Percentiles rank a stretch among this genome's conserved stretches.
These are phyloP conservation scores for Micropoecilia bifurca DNA, from an alignment of 2,797 vertebrate genomes.

Conservation along the genomic window DNA sequence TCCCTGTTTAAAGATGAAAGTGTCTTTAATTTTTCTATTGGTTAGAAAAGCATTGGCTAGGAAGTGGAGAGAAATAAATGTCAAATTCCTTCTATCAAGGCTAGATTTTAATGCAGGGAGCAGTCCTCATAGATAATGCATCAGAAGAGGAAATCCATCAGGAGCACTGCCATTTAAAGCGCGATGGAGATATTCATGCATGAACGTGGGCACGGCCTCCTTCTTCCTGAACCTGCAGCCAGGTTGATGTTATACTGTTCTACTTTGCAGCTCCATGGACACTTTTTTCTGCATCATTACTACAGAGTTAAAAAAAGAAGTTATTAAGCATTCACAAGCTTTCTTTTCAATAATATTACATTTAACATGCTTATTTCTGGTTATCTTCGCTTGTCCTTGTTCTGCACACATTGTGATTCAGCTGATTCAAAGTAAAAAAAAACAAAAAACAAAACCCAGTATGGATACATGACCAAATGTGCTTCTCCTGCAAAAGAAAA, in stretches of 20 bases:
- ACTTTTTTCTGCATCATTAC: conserved; percentile 16
- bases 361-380: conserved; percentile 48
- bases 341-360: conserved; percentile 44
- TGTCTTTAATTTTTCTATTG: conserved; percentile 54
- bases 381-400: conserved; percentile 14
- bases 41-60: conserved; percentile 46
- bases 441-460: conserved; percentile 42
- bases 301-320: conserved; percentile 56
- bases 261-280: conserved; percentile 30
- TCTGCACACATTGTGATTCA: conserved; percentile 31
- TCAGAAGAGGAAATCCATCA: conserved; percentile 75
- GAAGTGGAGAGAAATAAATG: conserved; percentile 48
- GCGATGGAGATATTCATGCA: conserved; percentile 67
- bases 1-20: conserved; percentile 33
- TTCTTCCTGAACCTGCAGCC: conserved; percentile 35
- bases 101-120: conserved; percentile 59
- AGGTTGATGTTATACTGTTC: conserved; percentile 46
- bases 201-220: conserved; percentile 44
- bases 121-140: conserved; percentile 81
- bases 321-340: conserved; percentile 68
- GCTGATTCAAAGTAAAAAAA: conserved; percentile 44
- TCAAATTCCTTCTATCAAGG: conserved; percentile 51
- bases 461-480: conserved; percentile 58
- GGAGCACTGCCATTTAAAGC: conserved; percentile 70
- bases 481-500: conserved; percentile 56